Evolutionary conservation across 2,888 invertebrate species (phyloP).

Genomic region (Pristionchus japonicus): DNA sequence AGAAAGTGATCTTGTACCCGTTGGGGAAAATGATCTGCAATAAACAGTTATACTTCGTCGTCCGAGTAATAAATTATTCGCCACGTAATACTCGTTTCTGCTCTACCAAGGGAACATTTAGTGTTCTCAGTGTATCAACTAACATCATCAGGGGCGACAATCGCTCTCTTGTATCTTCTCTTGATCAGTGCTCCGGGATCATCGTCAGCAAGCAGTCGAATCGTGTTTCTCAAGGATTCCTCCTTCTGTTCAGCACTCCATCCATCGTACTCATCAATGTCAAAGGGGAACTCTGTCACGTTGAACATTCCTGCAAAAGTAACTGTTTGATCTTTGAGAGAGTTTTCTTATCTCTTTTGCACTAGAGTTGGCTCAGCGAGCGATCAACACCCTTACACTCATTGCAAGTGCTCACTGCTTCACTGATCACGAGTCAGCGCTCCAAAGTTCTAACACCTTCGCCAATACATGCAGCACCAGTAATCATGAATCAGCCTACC

Average conservation of each 20-base stretch:
- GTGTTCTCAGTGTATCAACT: not conserved
- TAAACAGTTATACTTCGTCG: not conserved
- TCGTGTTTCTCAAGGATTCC: conserved; percentile 52
- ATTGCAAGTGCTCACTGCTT: too few relatives aligned
- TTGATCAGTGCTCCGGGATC: conserved; percentile 16
- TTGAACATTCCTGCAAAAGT: conserved; percentile 49
- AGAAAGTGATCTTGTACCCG: conserved; percentile 26
- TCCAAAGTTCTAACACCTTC: too few relatives aligned
- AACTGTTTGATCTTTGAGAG: too few relatives aligned
- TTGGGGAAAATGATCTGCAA: conserved; percentile 7
- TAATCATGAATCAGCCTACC: conserved; percentile 50
- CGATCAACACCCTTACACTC: not conserved
- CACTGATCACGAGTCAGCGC: too few relatives aligned
- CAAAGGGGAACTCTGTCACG: conserved; percentile 56
- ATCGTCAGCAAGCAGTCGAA: conserved; percentile 49
- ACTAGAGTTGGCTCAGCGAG: too few relatives aligned
- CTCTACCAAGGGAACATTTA: not conserved
- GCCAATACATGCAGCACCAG: not conserved
- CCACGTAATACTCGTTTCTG: not conserved
- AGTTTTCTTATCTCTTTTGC: too few relatives aligned
- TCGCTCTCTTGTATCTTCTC: conserved; percentile 7
- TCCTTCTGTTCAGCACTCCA: conserved; percentile 55
- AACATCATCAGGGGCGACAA: conserved; percentile 12
- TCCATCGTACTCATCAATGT: conserved; percentile 57
- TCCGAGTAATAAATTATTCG: not conserved